Conservation (phyloP, 2,113 vertebrate genomes). For the Lichenostomus cassidix region DNA sequence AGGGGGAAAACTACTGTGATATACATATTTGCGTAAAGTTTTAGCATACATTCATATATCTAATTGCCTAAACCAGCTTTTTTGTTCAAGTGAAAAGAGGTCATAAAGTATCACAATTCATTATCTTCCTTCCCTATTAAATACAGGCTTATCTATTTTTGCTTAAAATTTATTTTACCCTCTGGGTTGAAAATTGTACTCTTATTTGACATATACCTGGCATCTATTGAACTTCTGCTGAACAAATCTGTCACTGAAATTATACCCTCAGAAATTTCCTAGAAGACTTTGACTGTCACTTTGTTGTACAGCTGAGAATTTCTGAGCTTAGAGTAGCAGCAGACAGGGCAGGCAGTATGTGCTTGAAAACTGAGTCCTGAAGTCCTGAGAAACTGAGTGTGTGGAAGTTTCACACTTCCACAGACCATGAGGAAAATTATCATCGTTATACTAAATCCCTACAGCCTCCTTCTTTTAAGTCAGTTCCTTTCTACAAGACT, state of each 20-base stretch:
- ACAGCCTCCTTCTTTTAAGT: neutral
- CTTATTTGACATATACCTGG: slow-evolving; percentile 1
- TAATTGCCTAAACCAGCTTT: neutral
- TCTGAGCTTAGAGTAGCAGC: neutral
- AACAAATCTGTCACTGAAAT: slow-evolving; percentile 40
- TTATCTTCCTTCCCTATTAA: neutral
- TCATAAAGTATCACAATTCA: neutral
- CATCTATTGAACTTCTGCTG: slow-evolving; percentile 17
- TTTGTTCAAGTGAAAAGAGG: neutral
- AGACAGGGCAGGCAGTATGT: fast-evolving
- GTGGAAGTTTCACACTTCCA: neutral
- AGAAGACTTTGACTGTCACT: slow-evolving; percentile 5
- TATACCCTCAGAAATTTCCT: slow-evolving; percentile 10
- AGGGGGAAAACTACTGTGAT: neutral
- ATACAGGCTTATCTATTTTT: neutral
- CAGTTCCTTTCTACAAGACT: neutral
- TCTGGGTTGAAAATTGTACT: neutral
- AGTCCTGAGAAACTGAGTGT: too few species aligned
- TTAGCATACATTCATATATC: neutral
- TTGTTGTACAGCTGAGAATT: neutral
- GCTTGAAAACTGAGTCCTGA: neutral
- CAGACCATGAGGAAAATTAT: fast-evolving
- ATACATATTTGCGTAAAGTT: neutral
- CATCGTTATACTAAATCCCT: neutral
- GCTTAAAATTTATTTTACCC: neutral